phyloP scores from a whole-genome alignment of 2,113 vertebrate genomes.

The Ramphastos sulfuratus region DNA sequence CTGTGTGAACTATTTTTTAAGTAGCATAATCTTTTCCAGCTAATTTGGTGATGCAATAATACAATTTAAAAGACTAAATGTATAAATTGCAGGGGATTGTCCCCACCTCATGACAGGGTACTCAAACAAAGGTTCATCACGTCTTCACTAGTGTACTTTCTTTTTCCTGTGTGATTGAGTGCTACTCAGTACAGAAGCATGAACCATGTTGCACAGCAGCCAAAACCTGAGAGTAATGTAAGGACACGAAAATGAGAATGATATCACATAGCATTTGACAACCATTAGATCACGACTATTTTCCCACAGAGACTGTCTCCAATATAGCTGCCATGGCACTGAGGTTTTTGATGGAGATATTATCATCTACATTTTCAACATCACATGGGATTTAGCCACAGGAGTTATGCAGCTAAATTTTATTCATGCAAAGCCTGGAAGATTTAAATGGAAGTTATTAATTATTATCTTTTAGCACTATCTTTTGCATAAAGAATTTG shows the following conservation, averaged over 20 bases:
- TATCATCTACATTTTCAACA: neutral
- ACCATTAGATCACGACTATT: neutral
- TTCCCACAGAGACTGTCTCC: neutral
- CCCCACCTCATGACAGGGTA: neutral
- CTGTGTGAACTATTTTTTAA: neutral
- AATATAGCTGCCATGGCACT: neutral
- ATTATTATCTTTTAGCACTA: neutral
- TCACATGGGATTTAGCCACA: neutral
- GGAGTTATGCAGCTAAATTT: slow-evolving; percentile 13
- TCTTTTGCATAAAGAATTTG: slow-evolving; percentile 14
- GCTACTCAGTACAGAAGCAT: neutral
- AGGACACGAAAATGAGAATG: neutral
- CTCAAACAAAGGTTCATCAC: neutral
- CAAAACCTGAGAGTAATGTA: neutral
- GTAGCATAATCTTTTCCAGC: neutral
- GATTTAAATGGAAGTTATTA: slow-evolving; percentile 16
- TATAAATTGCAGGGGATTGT: neutral
- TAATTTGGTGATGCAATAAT: neutral
- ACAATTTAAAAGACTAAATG: neutral
- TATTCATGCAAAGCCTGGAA: neutral
- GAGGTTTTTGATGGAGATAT: neutral
- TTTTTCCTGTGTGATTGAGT: neutral
- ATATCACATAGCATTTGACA: neutral
- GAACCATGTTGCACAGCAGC: neutral
- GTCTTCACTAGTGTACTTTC: neutral